Base-by-base conservation (phyloP, 1,140 invertebrate species). In the Mya arenaria region DNA sequence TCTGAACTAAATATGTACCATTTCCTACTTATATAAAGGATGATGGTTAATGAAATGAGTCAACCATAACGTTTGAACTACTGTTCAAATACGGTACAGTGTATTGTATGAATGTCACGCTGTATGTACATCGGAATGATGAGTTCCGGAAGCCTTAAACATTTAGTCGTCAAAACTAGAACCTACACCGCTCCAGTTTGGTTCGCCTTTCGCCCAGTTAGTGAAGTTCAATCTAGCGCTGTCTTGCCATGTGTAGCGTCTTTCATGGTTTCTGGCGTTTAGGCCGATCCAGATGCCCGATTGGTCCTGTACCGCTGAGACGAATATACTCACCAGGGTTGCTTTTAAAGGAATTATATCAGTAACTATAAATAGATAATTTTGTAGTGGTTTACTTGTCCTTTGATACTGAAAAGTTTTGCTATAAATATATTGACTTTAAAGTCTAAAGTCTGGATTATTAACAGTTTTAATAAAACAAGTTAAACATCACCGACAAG, bases 141-240 rank as follows among this genome's bases (percentile, higher is more conserved):
- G 10, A 48, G 10, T 48, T 48, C 10, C 44, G 10, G 44, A 48
- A 13, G 44, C 44, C 10, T 13, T 48, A 13, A 13, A 48, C 10
- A 48, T 48, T 48, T n/a, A 48, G 10, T 48, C 10, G 44, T 13
- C 44, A 13, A 48, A 10, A n/a, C n/a, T 13, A 62, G 8, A 17
- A 75, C 73, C 34, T 56, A 78, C 74, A 17, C 58, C 71, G 15
- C 0, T 13, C 30, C 60, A 13, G 15, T 72, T 52, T 39, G 87
- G 87, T 39, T 88, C 48, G 39, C 74, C 69, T 65, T 65, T 71
- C 15, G 71, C 85, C 87, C 87, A 88, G 79, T 88, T 83, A n/a
- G 83, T 84, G 52, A 63, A 75, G 37, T 44, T 56, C 10, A 85
- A 34, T 32, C 69, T 55, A 23, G 72, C 37, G 37, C 74, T 84